Base-by-base conservation (phyloP, 1,140 invertebrate genomes). In the Drosophila sp. region DNA sequence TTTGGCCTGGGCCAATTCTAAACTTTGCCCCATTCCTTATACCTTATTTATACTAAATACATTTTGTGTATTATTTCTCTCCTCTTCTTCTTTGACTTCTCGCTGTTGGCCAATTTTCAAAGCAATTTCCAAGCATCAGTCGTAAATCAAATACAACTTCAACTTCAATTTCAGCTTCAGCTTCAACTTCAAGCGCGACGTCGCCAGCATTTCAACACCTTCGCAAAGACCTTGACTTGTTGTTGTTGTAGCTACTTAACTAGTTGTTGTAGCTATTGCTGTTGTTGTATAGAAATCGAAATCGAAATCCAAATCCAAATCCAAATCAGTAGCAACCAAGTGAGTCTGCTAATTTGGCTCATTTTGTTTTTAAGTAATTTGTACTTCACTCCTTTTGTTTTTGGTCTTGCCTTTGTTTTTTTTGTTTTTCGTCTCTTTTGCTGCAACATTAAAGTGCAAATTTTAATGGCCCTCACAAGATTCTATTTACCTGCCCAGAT, bases 311-410 rank as follows among this genome's bases (percentile, higher is more conserved):
- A 81, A 80, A 59, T 54, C 67, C 9, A 75, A 79, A 69, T 62
- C 74, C 58, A 74, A 86, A 89, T 89, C 86, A 84, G 80, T 84
- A 89, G 84, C 84, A 84, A 71, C 59, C 70, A 61, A 81, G 82
- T 80, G 66, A 86, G 81, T 82, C 75, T 78, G 80, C 83, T 89
- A 89, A 89, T 89, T 89, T 89, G 76, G 83, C 83, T 89, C 80
- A 89, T 89, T 89, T 89, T 89, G 76, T 72, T 78, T 81, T 80
- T 78, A 84, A 84, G 86, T 84, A 84, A 81, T 90, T 86, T 89
- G 82, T 86, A 80, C 66, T 76, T 79, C 73, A 65, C 65, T 73
- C 66, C 71, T 69, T 65, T 45, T 14, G 16, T 36, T 38, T 27
- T 43, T 29, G 32, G 7, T 25, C 14, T 57, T 41, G 61, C 9